Base-by-base conservation (phyloP, 2,797 vertebrate species). In the Erethizon dorsatum region DNA sequence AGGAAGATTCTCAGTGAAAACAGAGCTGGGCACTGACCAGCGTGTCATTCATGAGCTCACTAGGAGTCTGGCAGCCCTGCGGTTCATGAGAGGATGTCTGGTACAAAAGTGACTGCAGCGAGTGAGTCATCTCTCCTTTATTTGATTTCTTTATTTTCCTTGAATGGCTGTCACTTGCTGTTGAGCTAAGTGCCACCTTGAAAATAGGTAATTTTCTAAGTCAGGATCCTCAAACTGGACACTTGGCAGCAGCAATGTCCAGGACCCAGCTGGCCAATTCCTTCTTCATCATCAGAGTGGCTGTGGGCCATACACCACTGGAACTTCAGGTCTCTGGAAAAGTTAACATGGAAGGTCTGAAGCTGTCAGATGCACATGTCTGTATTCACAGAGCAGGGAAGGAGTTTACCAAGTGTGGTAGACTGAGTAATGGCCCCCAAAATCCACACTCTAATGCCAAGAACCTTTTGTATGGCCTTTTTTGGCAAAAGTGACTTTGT, bases 331-430 rank as follows among this genome's bases (percentile, higher is more conserved):
- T 37, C 9, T 47, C 1, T 3, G 5, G 24, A 18, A 10, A 17
- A 17, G 1, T 22, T 17, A 14, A 67, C n/a, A 2, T 0, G 15
- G 79, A 22, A 47, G 50, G 26, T 45, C 17, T 17, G 7, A 4
- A 4, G 3, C 10, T 3, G 31, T 31, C 24, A 69, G 13, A 69
- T 4, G 17, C 0, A 8, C 28, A 22, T 0, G 0, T 50, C 0
- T 91, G 47, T 5, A 17, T 22, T 24, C 45, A 20, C 2, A 45
- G 47, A 1, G 2, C 9, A 6, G 37, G 57, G 52, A 31, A 12
- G 14, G 0, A 5, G 24, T 9, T 24, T 4, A 1, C 24, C 28
- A 17, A 1, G 9, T 2, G 52, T 10, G 4, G 37, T 15, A 47
- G 52, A 17, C 22, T 2, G 56, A 15, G 6, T 54, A 9, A 1